Evolutionary conservation across 2,113 vertebrate genomes (phyloP).

Genomic region (Aix galericulata): DNA sequence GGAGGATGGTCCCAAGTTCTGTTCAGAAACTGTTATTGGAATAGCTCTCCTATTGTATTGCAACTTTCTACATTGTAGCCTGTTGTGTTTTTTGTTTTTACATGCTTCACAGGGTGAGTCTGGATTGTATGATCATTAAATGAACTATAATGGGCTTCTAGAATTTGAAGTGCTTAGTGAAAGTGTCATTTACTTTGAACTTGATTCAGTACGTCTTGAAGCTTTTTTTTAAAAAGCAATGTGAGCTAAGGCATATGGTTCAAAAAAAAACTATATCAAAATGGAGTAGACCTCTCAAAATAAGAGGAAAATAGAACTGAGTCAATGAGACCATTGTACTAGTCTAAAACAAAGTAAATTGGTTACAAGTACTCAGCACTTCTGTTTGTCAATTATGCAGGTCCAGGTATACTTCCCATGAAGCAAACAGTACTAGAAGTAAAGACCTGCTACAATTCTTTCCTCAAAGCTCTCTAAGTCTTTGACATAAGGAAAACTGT

Average conservation of each 20-base stretch:
- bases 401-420: too few relatives aligned
- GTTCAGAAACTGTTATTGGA: background rate
- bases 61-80: conserved; percentile 6
- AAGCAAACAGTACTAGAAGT: background rate
- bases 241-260: background rate
- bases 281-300: conserved; percentile 11
- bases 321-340: background rate
- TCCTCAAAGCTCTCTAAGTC: background rate
- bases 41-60: conserved; percentile 34
- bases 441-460: background rate
- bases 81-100: background rate
- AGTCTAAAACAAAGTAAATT: background rate
- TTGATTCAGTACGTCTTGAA: background rate
- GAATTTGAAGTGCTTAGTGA: conserved; percentile 6
- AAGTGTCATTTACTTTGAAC: background rate
- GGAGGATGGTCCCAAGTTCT: background rate
- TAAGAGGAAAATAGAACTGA: background rate
- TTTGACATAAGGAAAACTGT: background rate
- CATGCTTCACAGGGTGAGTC: background rate
- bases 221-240: background rate
- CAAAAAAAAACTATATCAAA: background rate
- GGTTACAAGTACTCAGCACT: background rate
- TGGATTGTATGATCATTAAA: background rate
- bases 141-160: conserved; percentile 27
- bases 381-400: background rate